phyloP scores from a whole-genome alignment of 2,888 invertebrate genomes.

The Scaptomyza cyrtandrae region DNA sequence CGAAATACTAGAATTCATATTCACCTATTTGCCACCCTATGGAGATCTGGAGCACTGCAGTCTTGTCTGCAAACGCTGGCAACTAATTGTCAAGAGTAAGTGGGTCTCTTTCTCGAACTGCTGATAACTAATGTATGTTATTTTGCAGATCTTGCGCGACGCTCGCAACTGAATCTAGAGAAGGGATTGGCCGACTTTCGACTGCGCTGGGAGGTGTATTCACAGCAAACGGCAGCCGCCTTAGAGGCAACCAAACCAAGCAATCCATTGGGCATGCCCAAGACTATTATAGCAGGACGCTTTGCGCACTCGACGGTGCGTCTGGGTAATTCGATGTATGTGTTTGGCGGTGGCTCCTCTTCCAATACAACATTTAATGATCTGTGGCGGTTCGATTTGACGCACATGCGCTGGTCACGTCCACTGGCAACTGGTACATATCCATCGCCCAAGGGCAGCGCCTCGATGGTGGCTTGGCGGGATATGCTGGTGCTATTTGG shows the following conservation, averaged over 20 bases:
- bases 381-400: constrained; percentile 96
- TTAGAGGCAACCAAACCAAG: constrained; percentile 31
- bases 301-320: constrained; percentile 96
- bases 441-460: constrained; percentile 98
- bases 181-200: constrained; percentile 91
- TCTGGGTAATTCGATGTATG: constrained; percentile 94
- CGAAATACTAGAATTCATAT: constrained; percentile 96
- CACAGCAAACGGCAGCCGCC: constrained; percentile 63
- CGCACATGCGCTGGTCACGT: constrained; percentile 92
- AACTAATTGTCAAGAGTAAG: constrained; percentile 92
- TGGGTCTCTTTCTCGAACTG: not conserved
- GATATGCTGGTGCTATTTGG: constrained; percentile 95
- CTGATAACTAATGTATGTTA: not conserved
- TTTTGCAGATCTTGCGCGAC: constrained; percentile 90
- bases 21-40: constrained; percentile 95
- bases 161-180: constrained; percentile 90
- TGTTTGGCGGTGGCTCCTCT: constrained; percentile 98
- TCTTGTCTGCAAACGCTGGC: constrained; percentile 95
- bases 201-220: constrained; percentile 89
- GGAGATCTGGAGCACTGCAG: constrained; percentile 94
- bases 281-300: constrained; percentile 93
- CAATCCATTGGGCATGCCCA: constrained; percentile 50
- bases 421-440: constrained; percentile 91
- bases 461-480: constrained; percentile 94
- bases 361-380: constrained; percentile 98